Conservation (phyloP, 1,140 invertebrate species). For the Stegodyphus dumicola region DNA sequence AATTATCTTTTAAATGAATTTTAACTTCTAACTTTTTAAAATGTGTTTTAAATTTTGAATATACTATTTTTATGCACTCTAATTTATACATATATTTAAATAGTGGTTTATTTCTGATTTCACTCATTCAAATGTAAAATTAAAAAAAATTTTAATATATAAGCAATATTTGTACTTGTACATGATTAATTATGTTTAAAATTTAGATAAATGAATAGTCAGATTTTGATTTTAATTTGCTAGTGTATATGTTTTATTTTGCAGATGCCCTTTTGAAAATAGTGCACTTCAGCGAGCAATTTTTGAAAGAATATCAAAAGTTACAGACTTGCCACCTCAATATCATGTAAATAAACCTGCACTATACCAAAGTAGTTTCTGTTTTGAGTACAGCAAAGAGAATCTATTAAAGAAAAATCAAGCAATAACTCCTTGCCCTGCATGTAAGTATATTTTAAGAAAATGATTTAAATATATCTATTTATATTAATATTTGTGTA, state of each 20-base stretch:
- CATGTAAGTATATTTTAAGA: slow-evolving; percentile 23
- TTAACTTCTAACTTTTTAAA: not conserved
- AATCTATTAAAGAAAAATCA: not conserved
- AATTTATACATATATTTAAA: too few species aligned
- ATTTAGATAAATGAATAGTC: too few species aligned
- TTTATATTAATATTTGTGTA: slow-evolving; percentile 9
- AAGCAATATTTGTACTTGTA: too few species aligned
- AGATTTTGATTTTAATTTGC: not conserved
- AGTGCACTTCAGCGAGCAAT: slow-evolving; percentile 76
- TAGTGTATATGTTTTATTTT: slow-evolving; percentile 26
- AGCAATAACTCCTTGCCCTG: slow-evolving; percentile 18
- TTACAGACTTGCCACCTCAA: slow-evolving; percentile 44
- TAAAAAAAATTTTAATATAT: too few species aligned
- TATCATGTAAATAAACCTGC: slow-evolving; percentile 64
- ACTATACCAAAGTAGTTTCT: slow-evolving; percentile 66
- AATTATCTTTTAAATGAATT: not conserved
- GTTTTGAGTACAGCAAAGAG: slow-evolving; percentile 65
- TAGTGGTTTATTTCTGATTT: too few species aligned
- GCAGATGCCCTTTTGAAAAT: slow-evolving; percentile 74
- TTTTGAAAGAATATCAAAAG: slow-evolving; percentile 63
- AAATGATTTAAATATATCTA: not conserved
- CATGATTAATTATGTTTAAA: too few species aligned
- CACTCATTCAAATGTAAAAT: too few species aligned
- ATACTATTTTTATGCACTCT: too few species aligned
- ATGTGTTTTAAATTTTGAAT: not conserved